Base-by-base conservation (phyloP, 1,140 invertebrate genomes). In the Propsilocerus akamusi region DNA sequence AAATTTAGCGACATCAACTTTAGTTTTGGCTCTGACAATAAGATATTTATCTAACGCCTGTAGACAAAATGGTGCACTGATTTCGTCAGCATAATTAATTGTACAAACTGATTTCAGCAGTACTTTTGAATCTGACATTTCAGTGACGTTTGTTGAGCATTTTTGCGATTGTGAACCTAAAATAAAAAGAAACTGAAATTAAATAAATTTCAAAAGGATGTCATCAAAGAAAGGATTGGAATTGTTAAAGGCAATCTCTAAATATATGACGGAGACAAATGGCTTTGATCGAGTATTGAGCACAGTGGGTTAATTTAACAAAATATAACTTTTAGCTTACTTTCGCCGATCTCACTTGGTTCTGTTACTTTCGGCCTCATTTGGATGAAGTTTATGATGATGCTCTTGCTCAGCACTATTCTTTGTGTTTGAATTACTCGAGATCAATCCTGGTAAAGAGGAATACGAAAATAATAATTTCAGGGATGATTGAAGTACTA, bases 291-390 rank as follows among this genome's bases (percentile, higher is more conserved):
- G 57, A 11, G 65, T 70, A 48, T 55, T 74, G 22, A 65, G 70
- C 53, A 71, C 71, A 57, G 74, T 76, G 54, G 62, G 55, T 58
- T n/a, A n/a, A n/a, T n/a, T n/a, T n/a, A n/a, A n/a, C 37, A 34
- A 49, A 26, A 26, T 25, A 49, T 48, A 8, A 17, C 22, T 20
- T 34, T 48, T 24, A 26, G 1, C 51, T 59, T 37, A 61, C 59
- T n/a, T 51, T 55, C 22, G 56, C 52, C 5, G 32, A 61, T 12
- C 58, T 53, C 1, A 48, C 23, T 25, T 17, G 10, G 25, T 4
- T 10, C 4, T 17, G 10, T 3, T 12, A 26, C 11, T 25, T 12
- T n/a, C 7, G 11, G 20, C 47, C 25, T 23, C n/a, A 25, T 3
- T n/a, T 5, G 25, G 17, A 25, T 11, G 11, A 47, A 25, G 25